These are phyloP conservation scores for Drosophila azteca DNA, from an alignment of 1,140 invertebrate genomes.

Conservation along the genomic window DNA sequence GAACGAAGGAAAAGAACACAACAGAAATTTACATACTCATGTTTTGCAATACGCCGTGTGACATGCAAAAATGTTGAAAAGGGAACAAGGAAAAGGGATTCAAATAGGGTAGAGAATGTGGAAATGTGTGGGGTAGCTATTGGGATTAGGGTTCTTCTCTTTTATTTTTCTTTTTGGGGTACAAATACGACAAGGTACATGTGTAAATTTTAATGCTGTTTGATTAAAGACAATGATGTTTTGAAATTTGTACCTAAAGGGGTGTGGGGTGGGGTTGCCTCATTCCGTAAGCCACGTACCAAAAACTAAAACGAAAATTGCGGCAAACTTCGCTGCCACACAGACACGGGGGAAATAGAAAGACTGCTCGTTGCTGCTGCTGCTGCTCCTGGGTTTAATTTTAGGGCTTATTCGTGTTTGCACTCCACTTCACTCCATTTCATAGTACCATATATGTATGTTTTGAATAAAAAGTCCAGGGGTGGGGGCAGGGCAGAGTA, in stretches of 20 bases:
- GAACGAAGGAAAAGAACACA: constrained; percentile 12
- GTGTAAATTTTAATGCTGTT: constrained; percentile 46
- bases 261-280: constrained; percentile 9
- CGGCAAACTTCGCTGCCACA: constrained; percentile 36
- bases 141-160: constrained; percentile 11
- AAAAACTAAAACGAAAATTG: constrained; percentile 54
- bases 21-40: constrained; percentile 76
- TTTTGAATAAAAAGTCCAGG: constrained; percentile 61
- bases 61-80: constrained; percentile 63
- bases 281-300: constrained; percentile 49
- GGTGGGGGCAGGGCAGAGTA: too few relatives aligned
- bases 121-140: constrained; percentile 8
- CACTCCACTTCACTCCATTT: constrained; percentile 46
- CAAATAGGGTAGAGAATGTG: not conserved
- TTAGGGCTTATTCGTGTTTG: constrained; percentile 61
- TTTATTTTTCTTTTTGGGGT: constrained; percentile 1
- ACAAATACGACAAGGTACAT: constrained; percentile 2
- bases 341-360: constrained; percentile 63
- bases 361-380: constrained; percentile 29
- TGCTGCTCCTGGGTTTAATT: constrained; percentile 31
- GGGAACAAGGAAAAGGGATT: constrained; percentile 1
- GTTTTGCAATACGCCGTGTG: constrained; percentile 64
- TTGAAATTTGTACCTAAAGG: constrained; percentile 39
- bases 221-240: constrained; percentile 64
- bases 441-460: constrained; percentile 7